Conservation (phyloP, 1,140 invertebrate species). For the Temnothorax curvispinosus region DNA sequence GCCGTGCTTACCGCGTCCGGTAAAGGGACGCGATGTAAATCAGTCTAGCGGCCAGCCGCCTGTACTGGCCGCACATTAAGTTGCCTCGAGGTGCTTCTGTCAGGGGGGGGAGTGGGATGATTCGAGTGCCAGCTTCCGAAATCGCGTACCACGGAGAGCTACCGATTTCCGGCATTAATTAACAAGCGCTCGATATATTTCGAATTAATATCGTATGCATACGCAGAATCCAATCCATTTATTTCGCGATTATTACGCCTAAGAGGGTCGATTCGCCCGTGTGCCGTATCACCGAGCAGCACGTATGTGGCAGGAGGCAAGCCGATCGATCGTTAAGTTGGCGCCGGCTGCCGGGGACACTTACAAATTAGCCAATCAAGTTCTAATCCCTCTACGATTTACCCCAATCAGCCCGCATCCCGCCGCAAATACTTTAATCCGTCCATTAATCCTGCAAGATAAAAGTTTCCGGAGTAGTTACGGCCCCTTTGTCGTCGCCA, state of each 20-base stretch:
- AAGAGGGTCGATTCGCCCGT: not conserved
- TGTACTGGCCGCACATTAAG: conserved; percentile 81
- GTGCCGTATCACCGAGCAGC: conserved; percentile 44
- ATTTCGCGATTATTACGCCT: conserved; percentile 2
- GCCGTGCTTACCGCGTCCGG: conserved; percentile 72
- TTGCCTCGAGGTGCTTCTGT: conserved; percentile 66
- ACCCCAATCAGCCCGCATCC: conserved; percentile 83
- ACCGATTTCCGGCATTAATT: not conserved
- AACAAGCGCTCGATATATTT: not conserved
- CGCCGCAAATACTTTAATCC: conserved; percentile 85
- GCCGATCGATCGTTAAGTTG: conserved; percentile 83
- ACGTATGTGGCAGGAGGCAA: conserved; percentile 60
- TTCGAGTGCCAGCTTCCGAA: not conserved
- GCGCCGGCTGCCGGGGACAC: conserved; percentile 83
- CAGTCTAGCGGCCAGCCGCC: conserved; percentile 80
- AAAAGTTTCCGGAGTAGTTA: conserved; percentile 84
- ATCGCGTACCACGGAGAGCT: not conserved
- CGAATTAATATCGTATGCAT: not conserved
- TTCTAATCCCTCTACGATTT: conserved; percentile 84
- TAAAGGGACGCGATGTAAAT: conserved; percentile 82
- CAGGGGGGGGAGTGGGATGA: not conserved
- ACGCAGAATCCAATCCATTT: not conserved
- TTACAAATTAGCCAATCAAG: conserved; percentile 87
- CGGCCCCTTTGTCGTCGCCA: conserved; percentile 83
- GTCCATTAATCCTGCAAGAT: conserved; percentile 85